Conservation (phyloP, 2,888 invertebrate genomes). For the Mimas tiliae region DNA sequence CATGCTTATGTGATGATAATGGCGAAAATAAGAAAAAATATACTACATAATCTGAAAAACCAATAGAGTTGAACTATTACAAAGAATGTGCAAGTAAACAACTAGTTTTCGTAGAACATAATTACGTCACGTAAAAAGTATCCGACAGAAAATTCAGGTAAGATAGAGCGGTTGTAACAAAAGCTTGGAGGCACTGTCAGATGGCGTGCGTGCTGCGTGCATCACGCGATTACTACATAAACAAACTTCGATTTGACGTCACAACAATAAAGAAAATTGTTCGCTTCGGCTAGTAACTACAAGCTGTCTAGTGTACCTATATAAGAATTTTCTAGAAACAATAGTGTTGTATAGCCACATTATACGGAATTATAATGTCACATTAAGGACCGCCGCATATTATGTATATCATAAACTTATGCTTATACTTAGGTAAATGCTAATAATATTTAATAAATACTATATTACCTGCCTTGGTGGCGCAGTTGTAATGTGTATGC, state of each 20-base stretch:
- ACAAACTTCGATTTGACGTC: constrained; percentile 56
- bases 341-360: neutral
- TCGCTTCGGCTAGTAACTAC: constrained; percentile 14
- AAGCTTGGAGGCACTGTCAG: constrained; percentile 38
- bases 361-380: neutral
- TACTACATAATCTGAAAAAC: neutral
- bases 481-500: too few species aligned
- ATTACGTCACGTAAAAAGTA: neutral
- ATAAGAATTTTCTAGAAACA: constrained; percentile 8
- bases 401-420: too few species aligned
- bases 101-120: neutral
- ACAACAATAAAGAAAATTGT: constrained; percentile 35
- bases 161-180: constrained; percentile 46
- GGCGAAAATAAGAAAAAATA: neutral
- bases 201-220: constrained; percentile 59
- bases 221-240: constrained; percentile 59
- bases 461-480: too few species aligned
- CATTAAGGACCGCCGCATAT: too few species aligned
- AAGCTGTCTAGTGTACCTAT: neutral
- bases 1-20: neutral
- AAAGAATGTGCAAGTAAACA: neutral
- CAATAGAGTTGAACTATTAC: neutral
- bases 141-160: constrained; percentile 30
- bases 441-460: too few species aligned
- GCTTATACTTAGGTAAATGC: too few species aligned